phyloP scores from a whole-genome alignment of 53 echinoderm and acorn worm species.

The Antedon mediterranea region DNA sequence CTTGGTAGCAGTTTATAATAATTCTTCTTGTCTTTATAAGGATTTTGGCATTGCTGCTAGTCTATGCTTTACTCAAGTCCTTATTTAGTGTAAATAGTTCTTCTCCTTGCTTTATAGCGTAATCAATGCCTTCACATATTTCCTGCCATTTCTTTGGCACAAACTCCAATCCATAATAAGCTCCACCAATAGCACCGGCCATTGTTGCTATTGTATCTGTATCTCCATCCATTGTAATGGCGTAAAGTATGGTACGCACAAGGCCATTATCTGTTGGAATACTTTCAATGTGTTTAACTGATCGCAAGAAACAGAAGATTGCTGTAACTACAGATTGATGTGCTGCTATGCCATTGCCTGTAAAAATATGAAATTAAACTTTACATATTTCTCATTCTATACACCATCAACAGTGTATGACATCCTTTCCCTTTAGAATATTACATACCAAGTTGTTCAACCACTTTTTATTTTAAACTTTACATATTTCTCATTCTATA shows the following conservation, averaged over 20 bases:
- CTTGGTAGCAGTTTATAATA: too few relatives aligned
- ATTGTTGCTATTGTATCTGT: constrained; percentile 93
- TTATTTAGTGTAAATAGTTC: constrained; percentile 34
- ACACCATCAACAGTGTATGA: too few relatives aligned
- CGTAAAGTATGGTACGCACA: constrained; percentile 75
- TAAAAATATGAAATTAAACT: not conserved
- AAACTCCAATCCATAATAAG: constrained; percentile 56
- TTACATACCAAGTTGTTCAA: too few relatives aligned
- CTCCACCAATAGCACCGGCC: constrained; percentile 96
- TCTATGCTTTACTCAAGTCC: too few relatives aligned
- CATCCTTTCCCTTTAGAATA: too few relatives aligned
- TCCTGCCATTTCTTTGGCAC: constrained; percentile 48
- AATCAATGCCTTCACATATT: constrained; percentile 50
- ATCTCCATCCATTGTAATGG: constrained; percentile 80
- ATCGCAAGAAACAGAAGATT: constrained; percentile 65
- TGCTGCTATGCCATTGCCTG: constrained; percentile 68
- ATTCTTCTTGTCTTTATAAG: constrained; percentile 22
- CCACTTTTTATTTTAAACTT: constrained; percentile 12
- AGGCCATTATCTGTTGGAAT: constrained; percentile 29
- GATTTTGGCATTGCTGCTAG: not conserved
- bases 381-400: too few relatives aligned
- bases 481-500: too few relatives aligned
- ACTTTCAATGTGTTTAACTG: constrained; percentile 33
- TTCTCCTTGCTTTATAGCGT: constrained; percentile 50
- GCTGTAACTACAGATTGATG: constrained; percentile 69